Conservation (phyloP, 2,888 invertebrate species). For the Chironomus riparius region DNA sequence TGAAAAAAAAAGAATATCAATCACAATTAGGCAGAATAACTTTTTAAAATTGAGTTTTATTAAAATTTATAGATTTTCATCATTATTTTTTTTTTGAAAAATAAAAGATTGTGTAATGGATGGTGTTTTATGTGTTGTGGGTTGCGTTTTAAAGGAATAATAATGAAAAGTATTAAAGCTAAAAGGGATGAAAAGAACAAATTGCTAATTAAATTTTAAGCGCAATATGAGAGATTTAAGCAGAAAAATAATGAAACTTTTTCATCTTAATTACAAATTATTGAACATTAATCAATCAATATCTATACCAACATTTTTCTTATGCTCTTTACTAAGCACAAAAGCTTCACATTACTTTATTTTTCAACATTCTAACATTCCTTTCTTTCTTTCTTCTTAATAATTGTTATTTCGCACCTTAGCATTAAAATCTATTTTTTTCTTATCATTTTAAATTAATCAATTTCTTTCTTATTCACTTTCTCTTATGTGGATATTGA, state of each 20-base stretch:
- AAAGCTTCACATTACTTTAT: not conserved
- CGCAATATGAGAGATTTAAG: not conserved
- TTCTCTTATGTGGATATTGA: not conserved
- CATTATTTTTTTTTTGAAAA: not conserved
- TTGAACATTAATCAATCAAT: not conserved
- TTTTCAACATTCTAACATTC: not conserved
- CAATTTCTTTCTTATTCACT: not conserved
- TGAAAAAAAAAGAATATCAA: too few relatives aligned
- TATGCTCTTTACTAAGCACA: not conserved
- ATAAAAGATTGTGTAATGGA: not conserved
- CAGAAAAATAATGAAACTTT: not conserved
- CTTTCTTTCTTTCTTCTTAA: not conserved
- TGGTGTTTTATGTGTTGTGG: not conserved
- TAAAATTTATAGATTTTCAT: not conserved
- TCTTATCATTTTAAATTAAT: not conserved
- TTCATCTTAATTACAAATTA: not conserved
- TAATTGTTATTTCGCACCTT: not conserved
- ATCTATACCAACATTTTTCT: not conserved
- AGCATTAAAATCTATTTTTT: not conserved
- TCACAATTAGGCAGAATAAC: not conserved
- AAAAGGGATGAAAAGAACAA: not conserved
- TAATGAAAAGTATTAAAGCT: conserved; percentile 3
- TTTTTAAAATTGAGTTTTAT: not conserved
- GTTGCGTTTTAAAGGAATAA: not conserved
- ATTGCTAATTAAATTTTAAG: not conserved